A percentile compares a stretch with the other conserved stretches of the same genome.
Conservation (phyloP, 2,797 vertebrate species). For the Labroides dimidiatus region DNA sequence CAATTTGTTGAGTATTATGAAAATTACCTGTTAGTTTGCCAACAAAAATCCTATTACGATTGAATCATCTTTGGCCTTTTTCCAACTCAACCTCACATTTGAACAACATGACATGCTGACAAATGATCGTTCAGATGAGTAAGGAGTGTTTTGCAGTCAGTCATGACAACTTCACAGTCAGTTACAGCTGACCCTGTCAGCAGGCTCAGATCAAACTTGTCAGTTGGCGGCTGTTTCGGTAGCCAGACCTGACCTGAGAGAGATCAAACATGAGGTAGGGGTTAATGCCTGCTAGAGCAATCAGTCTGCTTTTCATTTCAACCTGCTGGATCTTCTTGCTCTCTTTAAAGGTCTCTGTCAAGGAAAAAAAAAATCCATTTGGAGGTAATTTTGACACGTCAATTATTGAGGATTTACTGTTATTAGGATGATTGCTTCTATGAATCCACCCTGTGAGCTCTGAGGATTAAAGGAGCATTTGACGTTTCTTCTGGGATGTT, state of each 20-base stretch:
- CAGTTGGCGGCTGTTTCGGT: conserved; percentile 52
- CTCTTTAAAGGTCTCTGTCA: conserved; percentile 56
- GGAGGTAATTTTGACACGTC: conserved; percentile 70
- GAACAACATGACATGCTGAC: conserved; percentile 59
- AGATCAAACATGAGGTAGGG: conserved; percentile 64
- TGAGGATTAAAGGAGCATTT: conserved; percentile 64
- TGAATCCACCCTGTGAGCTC: conserved; percentile 77
- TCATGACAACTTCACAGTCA: conserved; percentile 64
- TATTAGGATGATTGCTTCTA: conserved; percentile 74
- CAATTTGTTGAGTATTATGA: conserved; percentile 10
- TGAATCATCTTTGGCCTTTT: conserved; percentile 21
- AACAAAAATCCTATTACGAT: conserved; percentile 9
- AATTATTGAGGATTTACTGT: conserved; percentile 79
- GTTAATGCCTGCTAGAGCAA: conserved; percentile 67
- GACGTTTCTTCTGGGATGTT: conserved; percentile 62
- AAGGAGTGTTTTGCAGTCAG: conserved; percentile 62
- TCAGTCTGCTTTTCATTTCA: conserved; percentile 79
- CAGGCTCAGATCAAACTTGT: conserved; percentile 60
- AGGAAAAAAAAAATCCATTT: conserved; percentile 29
- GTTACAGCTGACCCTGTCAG: conserved; percentile 76
- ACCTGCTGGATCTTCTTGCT: conserved; percentile 66
- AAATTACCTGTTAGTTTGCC: conserved; percentile 1
- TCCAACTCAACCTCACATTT: conserved; percentile 32
- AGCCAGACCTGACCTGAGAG: conserved; percentile 59
- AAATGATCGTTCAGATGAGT: conserved; percentile 69